Evolutionary conservation across 2,113 vertebrate species (phyloP).

Genomic region (Acrocephalus kingi): DNA sequence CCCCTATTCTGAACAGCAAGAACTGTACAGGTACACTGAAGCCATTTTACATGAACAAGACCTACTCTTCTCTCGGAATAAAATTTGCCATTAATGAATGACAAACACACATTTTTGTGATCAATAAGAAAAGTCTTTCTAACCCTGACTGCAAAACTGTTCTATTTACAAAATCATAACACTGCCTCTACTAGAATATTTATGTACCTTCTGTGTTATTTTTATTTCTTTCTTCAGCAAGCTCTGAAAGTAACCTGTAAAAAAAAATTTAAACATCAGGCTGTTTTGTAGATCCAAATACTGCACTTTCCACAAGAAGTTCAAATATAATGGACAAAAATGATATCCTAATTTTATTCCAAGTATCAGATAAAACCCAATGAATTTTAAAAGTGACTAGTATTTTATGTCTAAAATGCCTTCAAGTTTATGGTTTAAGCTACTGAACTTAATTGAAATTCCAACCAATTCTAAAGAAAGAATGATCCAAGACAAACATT

Average conservation of each 20-base stretch:
- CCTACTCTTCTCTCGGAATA: neutral
- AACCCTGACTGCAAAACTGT: neutral
- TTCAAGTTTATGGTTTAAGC: neutral
- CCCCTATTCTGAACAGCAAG: neutral
- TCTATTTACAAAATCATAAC: neutral
- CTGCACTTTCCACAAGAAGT: neutral
- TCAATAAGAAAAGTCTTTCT: neutral
- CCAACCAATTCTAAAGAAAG: neutral
- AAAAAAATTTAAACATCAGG: neutral
- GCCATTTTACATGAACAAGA: neutral
- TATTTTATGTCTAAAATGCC: neutral
- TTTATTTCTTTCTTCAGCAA: conserved; percentile 65
- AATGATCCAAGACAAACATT: neutral
- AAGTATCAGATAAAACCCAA: neutral
- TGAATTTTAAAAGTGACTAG: neutral
- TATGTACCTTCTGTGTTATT: conserved; percentile 72
- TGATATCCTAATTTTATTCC: neutral
- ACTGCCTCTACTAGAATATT: neutral
- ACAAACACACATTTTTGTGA: neutral
- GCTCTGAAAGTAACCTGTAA: conserved; percentile 70
- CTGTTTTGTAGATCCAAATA: neutral
- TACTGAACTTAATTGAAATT: neutral
- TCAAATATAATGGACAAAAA: neutral
- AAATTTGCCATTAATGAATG: neutral
- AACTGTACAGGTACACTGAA: neutral